Evolutionary conservation across 2,113 vertebrate genomes (phyloP), one percentile per base, ranked within the genome.

Genomic region (Phrynosoma blainvillii): DNA sequence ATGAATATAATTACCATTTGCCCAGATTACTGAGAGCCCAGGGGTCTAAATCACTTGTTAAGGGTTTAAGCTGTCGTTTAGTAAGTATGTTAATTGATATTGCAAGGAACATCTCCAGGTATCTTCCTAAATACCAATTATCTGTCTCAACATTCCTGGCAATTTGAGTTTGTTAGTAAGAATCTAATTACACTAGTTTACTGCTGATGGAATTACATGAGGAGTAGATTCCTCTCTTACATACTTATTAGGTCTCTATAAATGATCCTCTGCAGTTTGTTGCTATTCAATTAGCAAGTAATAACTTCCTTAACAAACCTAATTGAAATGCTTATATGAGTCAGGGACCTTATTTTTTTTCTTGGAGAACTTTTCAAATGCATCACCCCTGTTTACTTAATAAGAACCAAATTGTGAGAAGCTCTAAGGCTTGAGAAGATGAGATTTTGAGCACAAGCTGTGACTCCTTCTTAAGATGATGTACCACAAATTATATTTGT

Each of bases 101-200:
- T 81, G 89, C 93, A 91, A 88, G 90, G 93, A 93, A 96, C 76
- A 30, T 92, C 92, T 91, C 93, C 87, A 97, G 96, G 96, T 96
- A 95, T 92, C 94, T 96, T 95, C 89, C 93, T 95, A 96, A 97
- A 96, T 95, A 94, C 94, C 95, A 96, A 96, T 97, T 97, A 97
- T 96, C 95, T 96, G 95, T 95, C 95, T 97, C 94, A 94, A 95
- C 95, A 95, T 97, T 96, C 95, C 93, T 94, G 94, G 96, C 96
- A 95, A 96, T 96, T 96, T 95, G 93, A 94, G 95, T 97, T 96
- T 97, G 96, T 95, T 97, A 96, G 95, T 96, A 96, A 96, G 96
- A 95, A 96, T 95, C 96, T 97, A 97, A 97, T 97, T 97, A 96
- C 93, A 93, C 96, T 96, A 96, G 96, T 96, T 97, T 96, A 96